Evolutionary conservation across 2,888 invertebrate genomes (phyloP).

Genomic region (Noctua janthina): DNA sequence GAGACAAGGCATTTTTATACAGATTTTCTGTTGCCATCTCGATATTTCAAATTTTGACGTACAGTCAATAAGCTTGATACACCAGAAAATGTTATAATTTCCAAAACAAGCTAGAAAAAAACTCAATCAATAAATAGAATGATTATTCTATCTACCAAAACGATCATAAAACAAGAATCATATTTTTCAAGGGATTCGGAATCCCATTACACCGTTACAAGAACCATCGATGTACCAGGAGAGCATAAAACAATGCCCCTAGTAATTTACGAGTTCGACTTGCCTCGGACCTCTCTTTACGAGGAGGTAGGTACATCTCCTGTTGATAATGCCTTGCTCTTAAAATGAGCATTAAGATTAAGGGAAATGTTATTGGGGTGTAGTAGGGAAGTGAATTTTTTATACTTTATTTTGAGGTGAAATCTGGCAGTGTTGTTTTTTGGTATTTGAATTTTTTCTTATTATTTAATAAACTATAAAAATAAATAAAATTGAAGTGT

Average conservation of each 20-base stretch:
- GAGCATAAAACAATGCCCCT: conserved; percentile 84
- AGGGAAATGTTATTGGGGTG: conserved; percentile 75
- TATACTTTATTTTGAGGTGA: conserved; percentile 58
- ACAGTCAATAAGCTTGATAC: not conserved
- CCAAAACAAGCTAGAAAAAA: not conserved
- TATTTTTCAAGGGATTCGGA: conserved; percentile 71
- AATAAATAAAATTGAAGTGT: no score
- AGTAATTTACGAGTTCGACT: conserved; percentile 82
- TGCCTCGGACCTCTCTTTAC: conserved; percentile 75
- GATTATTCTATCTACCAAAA: not conserved
- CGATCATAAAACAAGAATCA: conserved; percentile 21
- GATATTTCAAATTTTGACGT: not conserved
- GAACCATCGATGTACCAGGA: conserved; percentile 86
- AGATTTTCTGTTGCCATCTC: not conserved
- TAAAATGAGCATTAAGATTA: conserved; percentile 83
- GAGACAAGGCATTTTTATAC: not conserved
- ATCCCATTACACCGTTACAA: conserved; percentile 80
- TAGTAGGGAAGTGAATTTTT: conserved; percentile 65
- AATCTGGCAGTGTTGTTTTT: conserved; percentile 5
- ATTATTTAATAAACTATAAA: no score
- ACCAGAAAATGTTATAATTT: not conserved
- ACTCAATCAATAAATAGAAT: not conserved
- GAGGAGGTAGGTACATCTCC: conserved; percentile 67
- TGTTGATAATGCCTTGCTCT: conserved; percentile 79
- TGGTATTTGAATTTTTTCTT: not conserved